Evolutionary conservation across 2,888 invertebrate species (phyloP), one percentile per base, ranked within the genome.

Genomic region (Cistogaster globosa): DNA sequence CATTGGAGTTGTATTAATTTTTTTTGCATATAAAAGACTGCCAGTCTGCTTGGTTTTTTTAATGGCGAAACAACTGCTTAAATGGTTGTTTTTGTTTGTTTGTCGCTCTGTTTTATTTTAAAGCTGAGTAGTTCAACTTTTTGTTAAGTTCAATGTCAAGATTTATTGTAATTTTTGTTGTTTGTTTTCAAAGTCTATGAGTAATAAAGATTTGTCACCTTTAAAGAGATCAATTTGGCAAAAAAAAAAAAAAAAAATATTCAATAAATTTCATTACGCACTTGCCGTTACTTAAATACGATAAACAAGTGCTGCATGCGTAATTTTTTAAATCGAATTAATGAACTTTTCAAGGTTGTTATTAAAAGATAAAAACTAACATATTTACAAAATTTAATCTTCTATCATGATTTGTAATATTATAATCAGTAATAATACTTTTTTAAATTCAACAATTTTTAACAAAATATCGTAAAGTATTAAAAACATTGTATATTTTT

Each of bases 281-380:
- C 18, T 68, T 36, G 51, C 32, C 42, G 38, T 38, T 42, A 14
- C 0, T 42, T 32, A 55, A 55, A 22, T 36, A 26, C 36, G 12
- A 51, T 18, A n/a, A n/a, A n/a, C n/a, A 36, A 68, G 38, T 57
- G 36, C n/a, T 14, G 16, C 67, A 62, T 45, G 53, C 74, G 65
- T 88, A 87, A 38, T 11, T 1, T 6, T 86, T 88, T 22, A 18
- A 3, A n/a, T 0, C 6, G 87, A 88, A 89, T 90, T 90, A 90
- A 90, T 90, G 88, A 90, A 90, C 89, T 88, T 88, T 90, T 90
- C 90, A 90, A 90, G 90, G 90, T 90, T 89, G 89, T 65, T 42
- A 14, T 16, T 26, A 38, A 72, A 60, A 62, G 14, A 42, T 6
- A 12, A 32, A 53, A 45, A 6, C 1, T 42, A 42, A 12, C 1